Percentiles rank a stretch among this genome's conserved stretches.
These are phyloP conservation scores for Protonemura montana DNA, from an alignment of 2,888 invertebrate species.

Conservation along the genomic window DNA sequence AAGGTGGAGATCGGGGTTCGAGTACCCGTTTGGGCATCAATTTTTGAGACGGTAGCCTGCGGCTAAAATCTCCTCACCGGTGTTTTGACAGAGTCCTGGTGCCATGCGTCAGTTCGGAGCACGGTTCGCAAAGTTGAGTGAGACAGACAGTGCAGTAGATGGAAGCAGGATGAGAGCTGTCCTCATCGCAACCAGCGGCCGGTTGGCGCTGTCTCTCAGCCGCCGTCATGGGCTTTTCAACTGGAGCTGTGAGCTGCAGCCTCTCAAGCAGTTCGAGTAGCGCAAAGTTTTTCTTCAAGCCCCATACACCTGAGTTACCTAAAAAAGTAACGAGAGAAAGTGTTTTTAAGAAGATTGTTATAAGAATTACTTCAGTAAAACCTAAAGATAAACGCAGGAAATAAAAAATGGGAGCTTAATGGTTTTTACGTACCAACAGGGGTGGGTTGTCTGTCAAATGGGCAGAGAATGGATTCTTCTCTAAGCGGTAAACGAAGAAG, in stretches of 20 bases:
- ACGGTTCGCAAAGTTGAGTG: slow-evolving; percentile 64
- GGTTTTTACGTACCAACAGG: slow-evolving; percentile 56
- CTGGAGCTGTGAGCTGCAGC: slow-evolving; percentile 55
- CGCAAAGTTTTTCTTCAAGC: slow-evolving; percentile 67
- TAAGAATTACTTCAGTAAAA: too few relatives aligned
- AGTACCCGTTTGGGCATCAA: too few relatives aligned
- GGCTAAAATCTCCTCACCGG: slow-evolving; percentile 46
- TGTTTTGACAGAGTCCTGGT: slow-evolving; percentile 64
- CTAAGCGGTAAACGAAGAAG: slow-evolving; percentile 60
- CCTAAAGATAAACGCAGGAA: too few relatives aligned
- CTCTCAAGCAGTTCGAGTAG: slow-evolving; percentile 65
- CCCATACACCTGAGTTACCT: slow-evolving; percentile 61
- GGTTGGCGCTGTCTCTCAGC: slow-evolving; percentile 53
- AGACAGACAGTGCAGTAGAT: slow-evolving; percentile 65
- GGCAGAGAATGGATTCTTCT: slow-evolving; percentile 61
- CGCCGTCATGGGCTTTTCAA: background rate
- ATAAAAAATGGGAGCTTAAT: too few relatives aligned
- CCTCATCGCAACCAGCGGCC: slow-evolving; percentile 64
- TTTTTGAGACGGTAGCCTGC: too few relatives aligned
- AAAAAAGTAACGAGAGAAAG: too few relatives aligned
- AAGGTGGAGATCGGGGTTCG: too few relatives aligned
- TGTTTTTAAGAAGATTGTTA: too few relatives aligned
- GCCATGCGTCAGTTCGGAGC: slow-evolving; percentile 63
- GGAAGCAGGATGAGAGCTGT: slow-evolving; percentile 64
- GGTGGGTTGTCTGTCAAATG: slow-evolving; percentile 66